These are phyloP conservation scores for Palythoa caribaeorum DNA, from an alignment of 92 coral and sea anemone species.

Conservation along the genomic window DNA sequence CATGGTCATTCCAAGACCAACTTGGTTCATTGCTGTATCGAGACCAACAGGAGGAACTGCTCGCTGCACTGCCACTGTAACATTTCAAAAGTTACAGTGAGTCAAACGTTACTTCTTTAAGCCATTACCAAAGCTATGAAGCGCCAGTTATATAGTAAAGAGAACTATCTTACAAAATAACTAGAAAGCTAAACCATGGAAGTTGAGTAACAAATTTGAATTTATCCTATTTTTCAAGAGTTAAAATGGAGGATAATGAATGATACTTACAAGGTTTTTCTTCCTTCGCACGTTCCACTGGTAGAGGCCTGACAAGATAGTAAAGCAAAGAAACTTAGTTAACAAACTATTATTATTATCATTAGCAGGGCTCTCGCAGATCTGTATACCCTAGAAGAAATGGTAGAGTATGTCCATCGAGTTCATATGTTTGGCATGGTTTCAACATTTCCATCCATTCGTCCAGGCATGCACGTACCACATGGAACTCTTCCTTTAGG, in stretches of 20 bases:
- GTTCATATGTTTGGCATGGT: too few relatives aligned
- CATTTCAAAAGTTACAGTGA: background rate
- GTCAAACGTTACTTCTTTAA: background rate
- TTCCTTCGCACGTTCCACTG: background rate
- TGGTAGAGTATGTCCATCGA: too few relatives aligned
- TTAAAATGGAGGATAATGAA: background rate
- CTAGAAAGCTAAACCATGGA: background rate
- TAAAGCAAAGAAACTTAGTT: background rate
- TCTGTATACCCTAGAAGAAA: too few relatives aligned
- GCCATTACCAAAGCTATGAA: background rate
- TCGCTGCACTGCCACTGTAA: constrained; percentile 65
- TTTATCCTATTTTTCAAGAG: background rate
- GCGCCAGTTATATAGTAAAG: too few relatives aligned
- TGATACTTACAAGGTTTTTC: constrained; percentile 6
- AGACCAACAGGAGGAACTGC: constrained; percentile 90
- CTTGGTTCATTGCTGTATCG: constrained; percentile 96
- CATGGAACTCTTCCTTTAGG: too few relatives aligned
- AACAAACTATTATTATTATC: too few relatives aligned
- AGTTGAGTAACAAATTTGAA: background rate
- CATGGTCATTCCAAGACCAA: constrained; percentile 81
- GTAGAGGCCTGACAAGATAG: background rate
- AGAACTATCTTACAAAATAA: background rate
- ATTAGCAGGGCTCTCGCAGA: too few relatives aligned
- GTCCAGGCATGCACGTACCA: too few relatives aligned
- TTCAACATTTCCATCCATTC: too few relatives aligned